These are phyloP conservation scores for Edolisoma coerulescens DNA, from an alignment of 2,113 vertebrate genomes.

Conservation along the genomic window DNA sequence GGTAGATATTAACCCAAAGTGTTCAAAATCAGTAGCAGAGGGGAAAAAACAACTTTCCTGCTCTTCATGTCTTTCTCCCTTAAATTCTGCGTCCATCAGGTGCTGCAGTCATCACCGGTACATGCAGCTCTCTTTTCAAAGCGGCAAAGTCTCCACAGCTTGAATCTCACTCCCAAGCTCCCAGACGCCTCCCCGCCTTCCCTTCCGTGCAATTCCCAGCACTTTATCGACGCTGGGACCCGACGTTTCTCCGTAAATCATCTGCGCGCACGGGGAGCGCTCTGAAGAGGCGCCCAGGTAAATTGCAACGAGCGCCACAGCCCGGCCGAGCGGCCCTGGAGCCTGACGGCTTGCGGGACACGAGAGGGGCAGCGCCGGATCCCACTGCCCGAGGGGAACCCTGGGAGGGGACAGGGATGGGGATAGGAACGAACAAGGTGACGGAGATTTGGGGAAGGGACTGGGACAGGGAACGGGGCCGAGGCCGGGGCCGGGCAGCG, in stretches of 20 bases:
- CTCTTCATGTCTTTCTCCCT: neutral
- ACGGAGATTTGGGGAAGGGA: neutral
- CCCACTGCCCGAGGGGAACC: neutral
- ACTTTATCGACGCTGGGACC: rapidly evolving
- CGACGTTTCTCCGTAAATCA: rapidly evolving
- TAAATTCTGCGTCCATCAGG: neutral
- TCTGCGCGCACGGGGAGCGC: rapidly evolving
- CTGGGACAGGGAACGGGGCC: no score
- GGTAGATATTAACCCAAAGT: neutral
- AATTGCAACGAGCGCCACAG: rapidly evolving
- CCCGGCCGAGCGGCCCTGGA: neutral
- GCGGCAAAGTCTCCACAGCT: rapidly evolving
- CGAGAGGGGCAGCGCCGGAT: neutral
- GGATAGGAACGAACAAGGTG: neutral
- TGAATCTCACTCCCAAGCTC: neutral
- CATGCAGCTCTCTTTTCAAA: rapidly evolving
- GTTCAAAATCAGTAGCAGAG: neutral
- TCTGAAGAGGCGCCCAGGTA: rapidly evolving
- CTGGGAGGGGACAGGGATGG: neutral
- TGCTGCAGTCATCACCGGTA: rapidly evolving
- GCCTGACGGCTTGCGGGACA: neutral
- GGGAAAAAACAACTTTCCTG: rapidly evolving
- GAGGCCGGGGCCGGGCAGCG: no score
- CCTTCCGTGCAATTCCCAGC: rapidly evolving
- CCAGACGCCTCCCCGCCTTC: neutral